phyloP scores from a whole-genome alignment of 2,797 vertebrate genomes.

The Bryconaethiops microstoma region DNA sequence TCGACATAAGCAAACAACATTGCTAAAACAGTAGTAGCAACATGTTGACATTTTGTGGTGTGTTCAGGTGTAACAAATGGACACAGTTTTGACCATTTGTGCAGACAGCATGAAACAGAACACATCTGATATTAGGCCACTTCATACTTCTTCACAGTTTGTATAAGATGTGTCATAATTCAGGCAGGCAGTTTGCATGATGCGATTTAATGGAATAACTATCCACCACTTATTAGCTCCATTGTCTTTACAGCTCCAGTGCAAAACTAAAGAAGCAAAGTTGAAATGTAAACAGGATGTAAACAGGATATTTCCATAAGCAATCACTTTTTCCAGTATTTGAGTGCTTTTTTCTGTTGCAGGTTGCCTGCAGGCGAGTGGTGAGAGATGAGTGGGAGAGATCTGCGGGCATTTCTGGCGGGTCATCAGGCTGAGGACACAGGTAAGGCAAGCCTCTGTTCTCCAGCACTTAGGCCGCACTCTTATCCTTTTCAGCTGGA shows the following conservation, averaged over 20 bases:
- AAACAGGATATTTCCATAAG: not conserved
- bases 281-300: not conserved
- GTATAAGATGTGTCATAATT: not conserved
- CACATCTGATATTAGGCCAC: too few species aligned
- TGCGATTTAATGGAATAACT: not conserved
- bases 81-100: too few species aligned
- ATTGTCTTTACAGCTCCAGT: not conserved
- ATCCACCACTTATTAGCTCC: not conserved
- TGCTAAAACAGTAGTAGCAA: too few species aligned
- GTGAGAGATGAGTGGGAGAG: conserved; percentile 72
- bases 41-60: too few species aligned
- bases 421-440: conserved; percentile 64
- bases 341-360: conserved; percentile 21
- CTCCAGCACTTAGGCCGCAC: not conserved
- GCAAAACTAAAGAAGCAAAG: not conserved
- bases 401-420: conserved; percentile 64
- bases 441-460: conserved; percentile 71
- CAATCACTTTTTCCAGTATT: not conserved
- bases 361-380: conserved; percentile 61
- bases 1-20: too few species aligned
- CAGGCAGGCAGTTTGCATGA: not conserved
- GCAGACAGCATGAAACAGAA: too few species aligned
- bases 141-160: not conserved
- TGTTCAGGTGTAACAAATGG: too few species aligned
- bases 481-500: conserved; percentile 19